Percentiles rank a stretch among this genome's conserved stretches.
These are phyloP conservation scores for Ptychobarbus kaznakovi DNA, from an alignment of 2,797 vertebrate genomes.

Conservation along the genomic window DNA sequence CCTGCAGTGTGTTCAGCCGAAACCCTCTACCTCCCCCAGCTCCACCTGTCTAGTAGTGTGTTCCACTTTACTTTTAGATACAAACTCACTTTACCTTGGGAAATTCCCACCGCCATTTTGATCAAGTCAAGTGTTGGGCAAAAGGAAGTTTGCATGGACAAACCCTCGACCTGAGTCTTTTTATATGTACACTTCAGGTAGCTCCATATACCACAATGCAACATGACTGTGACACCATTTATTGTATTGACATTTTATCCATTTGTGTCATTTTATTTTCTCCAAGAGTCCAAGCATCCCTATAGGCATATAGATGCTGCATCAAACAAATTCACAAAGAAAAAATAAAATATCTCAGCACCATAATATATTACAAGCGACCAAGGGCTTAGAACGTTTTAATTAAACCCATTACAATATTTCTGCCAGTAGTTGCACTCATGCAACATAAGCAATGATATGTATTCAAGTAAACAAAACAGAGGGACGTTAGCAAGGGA, in stretches of 20 bases:
- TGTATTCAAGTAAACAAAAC: too few relatives aligned
- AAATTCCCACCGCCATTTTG: background rate
- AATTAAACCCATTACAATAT: background rate
- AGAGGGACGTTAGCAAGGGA: too few relatives aligned
- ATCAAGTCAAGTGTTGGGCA: background rate
- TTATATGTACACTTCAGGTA: background rate
- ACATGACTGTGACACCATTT: background rate
- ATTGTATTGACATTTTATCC: too few relatives aligned
- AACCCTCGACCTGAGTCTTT: background rate
- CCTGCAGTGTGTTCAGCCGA: background rate
- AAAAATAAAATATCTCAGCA: too few relatives aligned
- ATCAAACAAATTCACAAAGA: too few relatives aligned
- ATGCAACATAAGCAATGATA: too few relatives aligned
- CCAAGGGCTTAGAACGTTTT: background rate
- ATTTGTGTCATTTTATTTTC: too few relatives aligned
- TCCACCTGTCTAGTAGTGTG: background rate
- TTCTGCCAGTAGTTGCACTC: too few relatives aligned
- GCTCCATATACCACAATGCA: background rate
- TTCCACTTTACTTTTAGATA: background rate
- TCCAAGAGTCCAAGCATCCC: too few relatives aligned
- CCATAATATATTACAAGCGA: background rate
- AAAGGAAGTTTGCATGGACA: background rate
- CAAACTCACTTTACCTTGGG: background rate
- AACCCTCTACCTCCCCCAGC: slow-evolving; percentile 1
- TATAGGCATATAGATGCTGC: too few relatives aligned